Percentiles rank a stretch among this genome's conserved stretches.
Evolutionary conservation across 1,140 invertebrate species (phyloP).

Genomic region (Augochlora pura): DNA sequence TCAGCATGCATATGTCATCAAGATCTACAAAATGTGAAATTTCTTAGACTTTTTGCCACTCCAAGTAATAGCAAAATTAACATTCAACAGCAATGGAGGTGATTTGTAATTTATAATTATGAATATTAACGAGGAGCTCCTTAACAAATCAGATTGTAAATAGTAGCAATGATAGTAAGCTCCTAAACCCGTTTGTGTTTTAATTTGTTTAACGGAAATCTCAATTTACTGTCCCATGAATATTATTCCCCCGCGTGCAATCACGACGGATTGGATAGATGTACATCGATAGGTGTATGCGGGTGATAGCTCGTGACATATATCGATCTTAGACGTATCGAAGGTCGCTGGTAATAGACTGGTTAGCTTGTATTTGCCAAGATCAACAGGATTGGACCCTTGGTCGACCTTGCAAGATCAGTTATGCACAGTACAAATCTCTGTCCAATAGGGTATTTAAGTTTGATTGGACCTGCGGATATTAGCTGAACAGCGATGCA

Average conservation of each 20-base stretch:
- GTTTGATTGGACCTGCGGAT: neutral
- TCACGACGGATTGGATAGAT: neutral
- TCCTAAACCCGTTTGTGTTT: neutral
- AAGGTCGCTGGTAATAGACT: constrained; percentile 33
- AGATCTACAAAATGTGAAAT: too few relatives aligned
- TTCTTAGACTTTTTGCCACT: too few relatives aligned
- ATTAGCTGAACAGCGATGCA: too few relatives aligned
- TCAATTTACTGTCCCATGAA: neutral
- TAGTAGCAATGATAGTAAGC: too few relatives aligned
- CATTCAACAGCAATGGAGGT: too few relatives aligned
- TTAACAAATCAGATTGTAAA: too few relatives aligned
- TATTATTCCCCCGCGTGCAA: neutral
- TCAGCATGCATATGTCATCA: too few relatives aligned
- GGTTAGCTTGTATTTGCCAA: constrained; percentile 13
- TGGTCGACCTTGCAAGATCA: neutral
- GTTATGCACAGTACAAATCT: neutral
- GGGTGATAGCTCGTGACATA: constrained; percentile 2
- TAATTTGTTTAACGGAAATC: neutral
- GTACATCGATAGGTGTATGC: neutral
- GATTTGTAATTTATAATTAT: neutral
- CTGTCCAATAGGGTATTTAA: neutral
- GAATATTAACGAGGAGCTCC: too few relatives aligned
- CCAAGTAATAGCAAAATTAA: too few relatives aligned
- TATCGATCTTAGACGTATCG: constrained; percentile 37
- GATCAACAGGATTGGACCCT: constrained; percentile 20